Conservation (phyloP, 2,113 vertebrate genomes). For the Oenanthe oenanthe region DNA sequence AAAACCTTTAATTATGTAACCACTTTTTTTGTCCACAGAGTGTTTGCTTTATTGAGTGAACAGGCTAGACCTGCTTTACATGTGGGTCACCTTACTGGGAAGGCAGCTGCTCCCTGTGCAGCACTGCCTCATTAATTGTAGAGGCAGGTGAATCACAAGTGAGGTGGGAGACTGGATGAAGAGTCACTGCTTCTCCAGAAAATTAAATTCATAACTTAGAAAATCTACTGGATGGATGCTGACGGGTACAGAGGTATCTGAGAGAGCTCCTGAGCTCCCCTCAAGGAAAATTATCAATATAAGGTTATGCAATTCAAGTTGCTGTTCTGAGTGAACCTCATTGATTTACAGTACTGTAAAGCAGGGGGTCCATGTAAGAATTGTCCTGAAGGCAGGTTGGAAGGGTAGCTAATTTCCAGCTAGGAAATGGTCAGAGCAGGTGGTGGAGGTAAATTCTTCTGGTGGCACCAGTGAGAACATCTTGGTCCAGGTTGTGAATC, state of each 20-base stretch:
- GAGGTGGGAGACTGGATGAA: not conserved
- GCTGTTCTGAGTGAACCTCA: not conserved
- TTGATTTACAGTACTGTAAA: not conserved
- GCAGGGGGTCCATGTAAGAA: not conserved
- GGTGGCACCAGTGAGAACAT: not conserved
- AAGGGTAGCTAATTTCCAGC: not conserved
- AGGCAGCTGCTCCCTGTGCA: not conserved
- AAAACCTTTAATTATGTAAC: constrained; percentile 39
- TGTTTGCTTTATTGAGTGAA: not conserved
- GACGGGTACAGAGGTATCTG: not conserved
- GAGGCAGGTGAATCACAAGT: not conserved
- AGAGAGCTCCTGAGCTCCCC: not conserved
- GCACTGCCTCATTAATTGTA: not conserved
- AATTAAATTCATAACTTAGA: not conserved
- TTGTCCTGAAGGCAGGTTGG: not conserved
- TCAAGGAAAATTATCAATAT: not conserved
- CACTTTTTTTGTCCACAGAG: not conserved
- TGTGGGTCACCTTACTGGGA: not conserved
- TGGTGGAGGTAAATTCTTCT: not conserved
- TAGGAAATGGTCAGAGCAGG: not conserved
- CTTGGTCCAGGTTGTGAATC: not conserved
- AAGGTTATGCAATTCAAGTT: not conserved
- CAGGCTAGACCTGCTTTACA: constrained; percentile 46
- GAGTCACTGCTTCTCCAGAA: not conserved
- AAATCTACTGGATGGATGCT: not conserved